Conservation (phyloP, 2,797 vertebrate species). For the Agapornis canus region DNA sequence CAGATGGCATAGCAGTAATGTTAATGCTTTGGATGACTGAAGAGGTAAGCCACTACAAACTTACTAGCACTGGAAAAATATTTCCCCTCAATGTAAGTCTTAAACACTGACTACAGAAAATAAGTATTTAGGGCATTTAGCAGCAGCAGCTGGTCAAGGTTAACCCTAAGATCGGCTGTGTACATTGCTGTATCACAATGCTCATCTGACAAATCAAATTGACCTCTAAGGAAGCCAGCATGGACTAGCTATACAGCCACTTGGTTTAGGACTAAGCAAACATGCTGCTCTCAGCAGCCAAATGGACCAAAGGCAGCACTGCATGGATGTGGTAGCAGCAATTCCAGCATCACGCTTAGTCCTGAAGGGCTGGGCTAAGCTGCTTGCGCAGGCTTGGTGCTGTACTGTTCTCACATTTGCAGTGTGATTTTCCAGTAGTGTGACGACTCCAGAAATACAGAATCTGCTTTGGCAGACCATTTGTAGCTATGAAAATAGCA, state of each 20-base stretch:
- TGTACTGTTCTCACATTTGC: neutral
- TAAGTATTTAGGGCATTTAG: neutral
- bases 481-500: neutral
- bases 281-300: neutral
- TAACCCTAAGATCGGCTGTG: neutral
- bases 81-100: neutral
- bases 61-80: neutral
- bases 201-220: neutral
- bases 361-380: neutral
- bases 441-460: neutral
- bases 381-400: fast-evolving
- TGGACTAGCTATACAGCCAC: neutral
- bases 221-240: neutral
- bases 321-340: fast-evolving
- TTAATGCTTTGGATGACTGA: neutral
- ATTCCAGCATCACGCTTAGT: neutral
- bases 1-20: neutral
- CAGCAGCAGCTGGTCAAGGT: neutral
- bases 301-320: fast-evolving
- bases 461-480: neutral
- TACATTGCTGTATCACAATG: neutral
- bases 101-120: neutral
- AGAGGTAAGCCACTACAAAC: neutral
- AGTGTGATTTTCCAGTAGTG: neutral
- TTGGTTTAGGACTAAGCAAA: neutral